Percentiles rank a stretch among this genome's conserved stretches.
phyloP scores from a whole-genome alignment of 2,797 vertebrate species.

The Tamandua tetradactyla region DNA sequence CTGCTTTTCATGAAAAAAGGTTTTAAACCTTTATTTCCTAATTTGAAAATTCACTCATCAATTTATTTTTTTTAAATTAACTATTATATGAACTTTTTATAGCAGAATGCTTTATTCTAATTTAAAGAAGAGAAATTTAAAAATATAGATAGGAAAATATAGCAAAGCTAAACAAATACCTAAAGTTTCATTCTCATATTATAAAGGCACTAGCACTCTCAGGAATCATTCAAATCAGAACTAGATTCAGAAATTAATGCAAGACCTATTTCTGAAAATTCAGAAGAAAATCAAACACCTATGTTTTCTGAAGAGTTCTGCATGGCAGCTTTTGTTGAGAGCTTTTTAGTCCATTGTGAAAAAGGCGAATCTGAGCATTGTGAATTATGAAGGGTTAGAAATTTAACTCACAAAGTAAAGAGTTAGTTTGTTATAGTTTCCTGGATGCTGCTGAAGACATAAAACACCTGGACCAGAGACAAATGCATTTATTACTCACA shows the following conservation, averaged over 20 bases:
- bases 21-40: neutral
- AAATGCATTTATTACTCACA: neutral
- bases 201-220: neutral
- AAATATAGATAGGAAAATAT: conserved; percentile 2
- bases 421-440: neutral
- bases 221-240: conserved; percentile 19
- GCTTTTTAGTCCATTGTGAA: neutral
- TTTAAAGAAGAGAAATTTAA: neutral
- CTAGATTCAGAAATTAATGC: conserved; percentile 61
- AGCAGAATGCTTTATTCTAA: neutral
- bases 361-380: neutral
- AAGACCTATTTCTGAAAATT: conserved; percentile 75
- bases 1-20: conserved; percentile 11
- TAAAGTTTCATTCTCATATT: neutral
- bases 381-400: neutral
- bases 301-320: conserved; percentile 51
- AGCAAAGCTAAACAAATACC: neutral
- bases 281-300: conserved; percentile 61
- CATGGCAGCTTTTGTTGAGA: conserved; percentile 42
- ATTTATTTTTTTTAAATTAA: neutral
- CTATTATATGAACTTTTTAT: neutral
- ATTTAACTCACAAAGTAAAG: neutral
- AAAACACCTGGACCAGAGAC: neutral
- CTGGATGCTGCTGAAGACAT: neutral
- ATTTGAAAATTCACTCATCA: neutral